Percentiles rank a stretch among this genome's conserved stretches.
phyloP scores from a whole-genome alignment of 2,113 vertebrate genomes.

The Rhombomys opimus region DNA sequence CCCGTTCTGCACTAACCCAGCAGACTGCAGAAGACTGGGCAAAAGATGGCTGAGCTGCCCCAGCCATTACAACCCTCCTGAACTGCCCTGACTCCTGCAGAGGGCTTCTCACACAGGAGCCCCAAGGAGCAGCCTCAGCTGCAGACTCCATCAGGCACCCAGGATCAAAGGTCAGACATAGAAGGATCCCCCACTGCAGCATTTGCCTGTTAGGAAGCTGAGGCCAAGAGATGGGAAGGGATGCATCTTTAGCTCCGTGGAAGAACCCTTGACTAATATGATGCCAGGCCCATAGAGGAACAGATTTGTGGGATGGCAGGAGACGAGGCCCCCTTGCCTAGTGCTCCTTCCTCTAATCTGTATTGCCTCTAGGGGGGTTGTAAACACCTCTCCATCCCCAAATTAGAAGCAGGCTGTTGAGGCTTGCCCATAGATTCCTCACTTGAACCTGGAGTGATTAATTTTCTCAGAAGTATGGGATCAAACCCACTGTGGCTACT shows the following conservation, averaged over 20 bases:
- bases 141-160: background rate
- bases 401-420: constrained; percentile 64
- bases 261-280: background rate
- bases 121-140: background rate
- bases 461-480: constrained; percentile 69
- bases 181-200: background rate
- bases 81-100: constrained; percentile 65
- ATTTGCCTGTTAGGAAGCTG: background rate
- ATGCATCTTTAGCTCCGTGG: background rate
- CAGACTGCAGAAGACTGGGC: background rate
- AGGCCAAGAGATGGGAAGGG: background rate
- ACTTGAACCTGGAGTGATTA: constrained; percentile 73
- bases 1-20: background rate
- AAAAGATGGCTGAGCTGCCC: background rate
- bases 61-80: background rate
- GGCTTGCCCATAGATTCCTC: constrained; percentile 75
- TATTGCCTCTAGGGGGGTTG: constrained; percentile 15
- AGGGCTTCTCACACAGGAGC: constrained; percentile 58
- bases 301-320: background rate
- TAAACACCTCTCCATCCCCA: constrained; percentile 54
- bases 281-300: background rate
- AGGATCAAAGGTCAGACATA: background rate
- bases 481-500: constrained; percentile 77
- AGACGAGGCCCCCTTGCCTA: background rate
- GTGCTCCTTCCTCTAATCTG: background rate